Evolutionary conservation across 2,797 vertebrate genomes (phyloP), one percentile per base, ranked within the genome.

Genomic region (Ceryle rudis): DNA sequence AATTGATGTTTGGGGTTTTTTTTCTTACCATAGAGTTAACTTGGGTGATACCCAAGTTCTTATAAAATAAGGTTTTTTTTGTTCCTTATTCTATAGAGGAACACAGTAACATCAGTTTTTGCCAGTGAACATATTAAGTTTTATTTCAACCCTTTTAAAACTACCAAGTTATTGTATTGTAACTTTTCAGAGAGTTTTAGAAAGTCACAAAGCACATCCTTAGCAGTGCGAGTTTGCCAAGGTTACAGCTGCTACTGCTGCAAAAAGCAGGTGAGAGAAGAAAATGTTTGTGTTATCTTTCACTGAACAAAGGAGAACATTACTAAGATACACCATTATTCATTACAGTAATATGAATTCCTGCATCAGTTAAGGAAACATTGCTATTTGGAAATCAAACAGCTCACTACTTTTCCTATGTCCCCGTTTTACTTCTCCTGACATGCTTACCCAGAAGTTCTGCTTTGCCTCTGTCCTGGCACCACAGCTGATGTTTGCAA

Each of bases 171-270:
- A 57, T 71, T 91, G 67, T 96, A 85, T 83, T 88, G 75, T n/a
- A 81, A 88, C 25, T 75, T 94, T 78, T 87, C 71, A 84, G n/a
- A 92, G 62, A 80, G 29, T 65, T 90, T 93, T 86, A 80, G 18
- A 64, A 88, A 92, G 77, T 74, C 64, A 96, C 54, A 29, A 64
- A 79, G 25, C 4, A 64, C 46, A 71, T 73, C 52, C 61, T 91
- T 90, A 92, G 78, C 93, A 80, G 64, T 52, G 52, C 55, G 41
- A 41, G 57, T 94, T 93, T 89, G 61, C 70, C 57, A 71, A 67
- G 52, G 69, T 52, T 90, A 47, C 44, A 52, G 29, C 31, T 73
- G 47, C 35, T 91, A 16, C 81, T 66, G 55, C 75, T 80, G 65
- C 16, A 80, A 90, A 93, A 83, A 77, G 20, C 17, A 81, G 58